Conservation (phyloP, 2,888 invertebrate species). For the Smittia sp. region DNA sequence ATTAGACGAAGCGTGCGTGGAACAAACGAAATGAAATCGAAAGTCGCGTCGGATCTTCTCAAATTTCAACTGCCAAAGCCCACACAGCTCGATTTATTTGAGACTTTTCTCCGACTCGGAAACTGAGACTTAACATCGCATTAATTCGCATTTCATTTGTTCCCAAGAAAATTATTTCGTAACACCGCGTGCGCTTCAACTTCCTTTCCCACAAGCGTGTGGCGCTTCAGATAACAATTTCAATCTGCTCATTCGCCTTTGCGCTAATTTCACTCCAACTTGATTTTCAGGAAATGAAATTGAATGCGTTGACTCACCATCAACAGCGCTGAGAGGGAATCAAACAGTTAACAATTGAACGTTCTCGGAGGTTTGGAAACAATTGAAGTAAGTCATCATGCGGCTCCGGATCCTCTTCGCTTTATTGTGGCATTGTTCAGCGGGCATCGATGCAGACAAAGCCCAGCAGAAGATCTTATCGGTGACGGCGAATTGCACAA, state of each 20-base stretch:
- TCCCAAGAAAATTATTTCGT: background rate
- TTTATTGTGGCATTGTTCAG: constrained; percentile 35
- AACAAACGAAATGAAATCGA: no score
- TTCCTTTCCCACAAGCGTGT: background rate
- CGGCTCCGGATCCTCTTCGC: constrained; percentile 18
- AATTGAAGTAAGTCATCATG: constrained; percentile 26
- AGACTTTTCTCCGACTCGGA: no score
- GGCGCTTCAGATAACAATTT: background rate
- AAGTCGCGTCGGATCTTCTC: no score
- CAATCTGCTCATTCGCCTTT: background rate
- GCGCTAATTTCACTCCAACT: background rate
- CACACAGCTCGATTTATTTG: no score
- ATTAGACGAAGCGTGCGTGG: no score
- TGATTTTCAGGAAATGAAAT: constrained; percentile 20
- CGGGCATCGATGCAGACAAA: constrained; percentile 14
- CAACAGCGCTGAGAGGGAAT: background rate
- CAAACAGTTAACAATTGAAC: constrained; percentile 3
- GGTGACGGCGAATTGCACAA: constrained; percentile 63
- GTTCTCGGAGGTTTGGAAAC: background rate
- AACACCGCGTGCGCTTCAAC: background rate
- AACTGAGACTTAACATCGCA: background rate
- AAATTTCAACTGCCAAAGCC: no score
- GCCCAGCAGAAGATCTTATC: constrained; percentile 56
- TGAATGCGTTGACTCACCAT: background rate
- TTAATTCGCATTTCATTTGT: background rate